Percentiles rank a stretch among this genome's conserved stretches.
Evolutionary conservation across 2,113 vertebrate genomes (phyloP).

Genomic region (Onychostruthus taczanowskii): DNA sequence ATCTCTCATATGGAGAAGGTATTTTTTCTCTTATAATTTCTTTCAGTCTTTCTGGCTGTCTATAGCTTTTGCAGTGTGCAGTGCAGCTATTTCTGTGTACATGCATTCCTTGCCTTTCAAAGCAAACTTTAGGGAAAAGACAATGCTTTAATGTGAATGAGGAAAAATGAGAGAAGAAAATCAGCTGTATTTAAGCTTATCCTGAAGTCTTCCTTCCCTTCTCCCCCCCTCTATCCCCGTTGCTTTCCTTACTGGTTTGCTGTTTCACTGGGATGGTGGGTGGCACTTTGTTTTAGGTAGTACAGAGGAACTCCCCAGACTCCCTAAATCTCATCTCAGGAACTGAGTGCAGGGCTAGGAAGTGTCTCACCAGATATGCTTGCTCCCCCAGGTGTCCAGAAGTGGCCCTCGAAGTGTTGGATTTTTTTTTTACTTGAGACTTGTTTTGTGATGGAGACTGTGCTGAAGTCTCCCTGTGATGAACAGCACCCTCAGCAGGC

Average conservation of each 20-base stretch:
- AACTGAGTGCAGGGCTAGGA: not conserved
- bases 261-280: not conserved
- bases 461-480: conserved; percentile 27
- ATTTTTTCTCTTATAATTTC: not conserved
- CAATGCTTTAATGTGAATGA: not conserved
- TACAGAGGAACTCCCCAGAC: not conserved
- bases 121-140: not conserved
- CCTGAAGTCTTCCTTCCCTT: not conserved
- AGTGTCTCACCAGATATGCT: not conserved
- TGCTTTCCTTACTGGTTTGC: not conserved
- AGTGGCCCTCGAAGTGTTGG: not conserved
- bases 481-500: conserved; percentile 64
- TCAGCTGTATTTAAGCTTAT: not conserved
- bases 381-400: not conserved
- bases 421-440: not conserved
- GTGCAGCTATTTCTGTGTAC: not conserved
- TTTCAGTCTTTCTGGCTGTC: not conserved
- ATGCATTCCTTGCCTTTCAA: not conserved
- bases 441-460: conserved; percentile 55
- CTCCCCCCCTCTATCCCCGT: not conserved
- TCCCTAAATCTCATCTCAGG: not conserved
- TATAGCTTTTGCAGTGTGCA: not conserved
- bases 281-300: not conserved
- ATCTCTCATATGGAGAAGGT: not conserved
- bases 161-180: not conserved